These are phyloP conservation scores for Clarias fuscus DNA, from an alignment of 2,797 vertebrate genomes.

Conservation along the genomic window DNA sequence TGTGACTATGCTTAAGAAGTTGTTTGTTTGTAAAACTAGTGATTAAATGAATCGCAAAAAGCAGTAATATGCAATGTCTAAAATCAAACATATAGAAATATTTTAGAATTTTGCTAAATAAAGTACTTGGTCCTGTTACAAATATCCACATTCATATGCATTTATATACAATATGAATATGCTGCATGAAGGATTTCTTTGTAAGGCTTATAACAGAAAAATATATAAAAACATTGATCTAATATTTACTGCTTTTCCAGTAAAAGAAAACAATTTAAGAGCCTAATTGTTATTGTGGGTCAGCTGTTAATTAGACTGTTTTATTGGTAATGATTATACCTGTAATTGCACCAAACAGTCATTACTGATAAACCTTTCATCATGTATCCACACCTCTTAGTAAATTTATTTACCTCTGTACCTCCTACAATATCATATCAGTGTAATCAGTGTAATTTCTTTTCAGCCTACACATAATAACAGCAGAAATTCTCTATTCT, in stretches of 20 bases:
- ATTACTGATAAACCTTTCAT: background rate
- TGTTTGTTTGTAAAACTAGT: background rate
- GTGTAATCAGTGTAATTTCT: background rate
- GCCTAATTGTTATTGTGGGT: background rate
- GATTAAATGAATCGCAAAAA: background rate
- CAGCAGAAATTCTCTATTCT: background rate
- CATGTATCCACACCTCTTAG: background rate
- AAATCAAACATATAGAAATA: background rate
- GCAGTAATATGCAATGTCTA: background rate
- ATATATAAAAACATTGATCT: background rate
- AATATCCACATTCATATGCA: background rate
- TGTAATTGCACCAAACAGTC: background rate
- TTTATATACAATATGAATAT: background rate
- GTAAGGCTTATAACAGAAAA: background rate
- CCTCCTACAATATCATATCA: background rate
- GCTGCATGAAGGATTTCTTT: background rate
- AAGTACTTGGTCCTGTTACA: background rate
- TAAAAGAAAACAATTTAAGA: background rate
- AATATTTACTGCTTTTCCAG: background rate
- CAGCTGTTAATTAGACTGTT: background rate
- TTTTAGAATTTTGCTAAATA: background rate
- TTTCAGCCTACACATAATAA: background rate
- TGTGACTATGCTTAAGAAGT: background rate
- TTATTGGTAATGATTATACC: background rate
- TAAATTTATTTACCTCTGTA: background rate